Evolutionary conservation across 1,140 invertebrate species (phyloP), one percentile per base, ranked within the genome.

Genomic region (Bacillus rossius): DNA sequence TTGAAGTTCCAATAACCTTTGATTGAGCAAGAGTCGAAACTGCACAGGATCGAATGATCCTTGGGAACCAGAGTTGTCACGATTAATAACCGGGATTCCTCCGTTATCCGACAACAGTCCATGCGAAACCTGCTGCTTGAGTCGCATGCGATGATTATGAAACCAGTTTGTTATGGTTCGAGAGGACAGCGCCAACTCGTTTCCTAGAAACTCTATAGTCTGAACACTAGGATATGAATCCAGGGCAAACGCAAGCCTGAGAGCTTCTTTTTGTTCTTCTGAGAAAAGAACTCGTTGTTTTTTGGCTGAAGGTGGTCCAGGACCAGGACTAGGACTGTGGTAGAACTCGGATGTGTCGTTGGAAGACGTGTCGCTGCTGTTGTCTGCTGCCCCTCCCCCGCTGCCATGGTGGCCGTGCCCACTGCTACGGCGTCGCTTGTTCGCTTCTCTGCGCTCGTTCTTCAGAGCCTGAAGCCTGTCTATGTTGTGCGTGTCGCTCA

Each of bases 161-260:
- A 99, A 99, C 96, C 96, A 99, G 73, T 99, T 99, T 16, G 93
- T 96, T 59, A 99, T 98, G 38, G 96, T 99, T 62, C 96, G 82
- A 10, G 94, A 89, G 1, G 94, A 93, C n/a, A 99, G 77, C 13
- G 85, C 89, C 7, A 99, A 76, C 72, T 98, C 94, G 16, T 85
- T 82, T 8, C 94, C 94, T 49, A 99, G 79, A 65, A 95, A 95
- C 73, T 99, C 96, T 40, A 98, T 97, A 20, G 94, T 96, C 5
- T 87, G 87, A 60, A 96, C 88, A 69, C 93, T 96, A 0, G 97
- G 97, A 71, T 99, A 98, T 0, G 96, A 94, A 73, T 99, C 96
- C 10, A 98, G 77, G 0, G 90, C 87, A 69, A 98, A 99, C 0
- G 96, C 96, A 47, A 96, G 75, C 42, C 92, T 82, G 0, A 99